Evolutionary conservation across 1,140 invertebrate species (phyloP).

Genomic region (Melitaea cinxia): DNA sequence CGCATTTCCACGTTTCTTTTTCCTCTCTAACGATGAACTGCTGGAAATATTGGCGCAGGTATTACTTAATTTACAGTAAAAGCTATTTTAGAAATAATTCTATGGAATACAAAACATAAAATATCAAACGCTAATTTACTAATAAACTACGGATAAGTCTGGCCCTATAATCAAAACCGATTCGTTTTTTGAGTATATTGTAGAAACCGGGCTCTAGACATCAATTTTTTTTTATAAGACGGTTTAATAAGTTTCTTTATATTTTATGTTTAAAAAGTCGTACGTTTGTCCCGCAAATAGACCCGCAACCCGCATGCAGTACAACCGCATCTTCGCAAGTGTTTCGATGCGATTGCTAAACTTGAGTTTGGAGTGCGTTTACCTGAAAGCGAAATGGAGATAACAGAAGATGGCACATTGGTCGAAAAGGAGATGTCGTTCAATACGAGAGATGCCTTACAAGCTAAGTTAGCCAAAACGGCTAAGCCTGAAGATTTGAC

Average conservation of each 20-base stretch:
- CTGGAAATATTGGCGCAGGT: constrained; percentile 95
- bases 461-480: constrained; percentile 65
- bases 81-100: too few species aligned
- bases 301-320: constrained; percentile 93
- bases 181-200: too few species aligned
- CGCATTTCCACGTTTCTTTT: constrained; percentile 95
- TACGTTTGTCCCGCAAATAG: constrained; percentile 66
- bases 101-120: too few species aligned
- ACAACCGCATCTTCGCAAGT: constrained; percentile 93
- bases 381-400: constrained; percentile 80
- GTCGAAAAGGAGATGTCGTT: constrained; percentile 70
- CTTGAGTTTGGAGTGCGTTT: constrained; percentile 87
- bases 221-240: neutral
- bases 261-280: too few species aligned
- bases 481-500: constrained; percentile 81
- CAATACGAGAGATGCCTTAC: constrained; percentile 60
- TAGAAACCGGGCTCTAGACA: too few species aligned
- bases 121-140: too few species aligned
- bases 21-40: constrained; percentile 96
- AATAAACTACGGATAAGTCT: too few species aligned
- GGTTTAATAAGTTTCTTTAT: too few species aligned
- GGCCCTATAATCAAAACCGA: too few species aligned
- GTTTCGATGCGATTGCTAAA: constrained; percentile 92
- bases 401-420: constrained; percentile 65
- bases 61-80: constrained; percentile 22